phyloP scores from a whole-genome alignment of 2,888 invertebrate species.

The Lasioglossum villosulum region DNA sequence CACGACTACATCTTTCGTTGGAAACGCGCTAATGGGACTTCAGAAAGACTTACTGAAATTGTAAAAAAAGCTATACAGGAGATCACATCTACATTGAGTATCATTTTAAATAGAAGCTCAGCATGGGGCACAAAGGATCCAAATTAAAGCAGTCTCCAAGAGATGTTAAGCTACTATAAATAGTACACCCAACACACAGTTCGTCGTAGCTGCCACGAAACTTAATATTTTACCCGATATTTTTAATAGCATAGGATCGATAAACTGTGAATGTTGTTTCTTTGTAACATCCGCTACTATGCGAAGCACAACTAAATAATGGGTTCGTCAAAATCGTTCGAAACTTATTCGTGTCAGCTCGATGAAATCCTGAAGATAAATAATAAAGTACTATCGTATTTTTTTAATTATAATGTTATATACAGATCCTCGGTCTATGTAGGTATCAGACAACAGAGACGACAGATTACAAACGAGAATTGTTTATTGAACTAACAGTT shows the following conservation, averaged over 20 bases:
- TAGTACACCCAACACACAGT: background rate
- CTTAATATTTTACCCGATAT: background rate
- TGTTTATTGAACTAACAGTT: background rate
- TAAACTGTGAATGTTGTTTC: background rate
- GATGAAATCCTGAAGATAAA: background rate
- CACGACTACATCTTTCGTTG: background rate
- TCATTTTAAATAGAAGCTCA: background rate
- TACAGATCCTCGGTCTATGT: background rate
- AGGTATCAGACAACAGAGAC: too few relatives aligned
- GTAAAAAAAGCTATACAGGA: background rate
- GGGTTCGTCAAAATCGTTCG: background rate
- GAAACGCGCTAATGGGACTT: background rate
- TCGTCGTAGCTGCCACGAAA: background rate
- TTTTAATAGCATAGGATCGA: background rate
- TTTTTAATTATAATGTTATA: background rate
- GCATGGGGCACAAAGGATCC: background rate
- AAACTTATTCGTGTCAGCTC: background rate
- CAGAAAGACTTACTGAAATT: background rate
- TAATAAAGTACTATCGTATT: background rate
- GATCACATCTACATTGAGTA: background rate
- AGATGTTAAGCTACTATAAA: background rate
- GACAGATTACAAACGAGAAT: background rate
- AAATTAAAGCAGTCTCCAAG: background rate
- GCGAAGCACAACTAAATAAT: background rate
- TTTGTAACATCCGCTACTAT: background rate